Percentiles rank a stretch among this genome's conserved stretches.
phyloP scores from a whole-genome alignment of 2,888 invertebrate genomes.

The Hirtodrosophila alboralis region DNA sequence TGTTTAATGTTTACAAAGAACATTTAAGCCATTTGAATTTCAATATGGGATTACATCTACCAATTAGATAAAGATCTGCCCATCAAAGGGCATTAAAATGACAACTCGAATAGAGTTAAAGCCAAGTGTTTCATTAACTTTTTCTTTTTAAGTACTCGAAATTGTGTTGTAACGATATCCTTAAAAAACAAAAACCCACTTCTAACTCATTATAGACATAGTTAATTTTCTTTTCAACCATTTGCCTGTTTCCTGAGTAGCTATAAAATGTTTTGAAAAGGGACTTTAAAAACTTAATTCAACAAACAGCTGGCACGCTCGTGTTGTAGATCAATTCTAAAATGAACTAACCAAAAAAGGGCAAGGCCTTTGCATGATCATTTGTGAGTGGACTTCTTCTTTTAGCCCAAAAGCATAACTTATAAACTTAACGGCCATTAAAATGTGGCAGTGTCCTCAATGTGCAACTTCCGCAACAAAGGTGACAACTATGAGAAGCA shows the following conservation, averaged over 20 bases:
- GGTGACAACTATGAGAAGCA: constrained; percentile 62
- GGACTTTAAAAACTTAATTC: constrained; percentile 39
- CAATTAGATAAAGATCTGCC: constrained; percentile 46
- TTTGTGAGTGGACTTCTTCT: constrained; percentile 9
- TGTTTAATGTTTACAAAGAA: constrained; percentile 17
- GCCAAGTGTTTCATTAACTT: constrained; percentile 23
- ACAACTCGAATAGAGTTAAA: constrained; percentile 5
- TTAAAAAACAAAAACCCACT: constrained; percentile 5
- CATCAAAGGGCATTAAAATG: constrained; percentile 25
- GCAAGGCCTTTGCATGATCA: constrained; percentile 51
- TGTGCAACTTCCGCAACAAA: constrained; percentile 66
- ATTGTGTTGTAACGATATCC: constrained; percentile 47
- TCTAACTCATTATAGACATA: constrained; percentile 27
- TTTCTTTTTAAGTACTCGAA: constrained; percentile 49
- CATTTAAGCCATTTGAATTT: constrained; percentile 34
- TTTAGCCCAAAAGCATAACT: constrained; percentile 55
- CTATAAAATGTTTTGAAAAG: constrained; percentile 64
- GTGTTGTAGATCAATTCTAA: constrained; percentile 45
- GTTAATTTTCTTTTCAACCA: constrained; percentile 37
- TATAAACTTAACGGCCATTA: constrained; percentile 73
- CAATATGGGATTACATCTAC: constrained; percentile 52
- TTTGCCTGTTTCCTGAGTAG: constrained; percentile 21
- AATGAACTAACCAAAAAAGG: constrained; percentile 29
- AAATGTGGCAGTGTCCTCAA: constrained; percentile 66
- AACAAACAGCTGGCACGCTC: constrained; percentile 57